Percentiles rank a stretch among this genome's conserved stretches.
phyloP scores from a whole-genome alignment of 2,797 vertebrate genomes.

The Hypotaenidia philippensis region DNA sequence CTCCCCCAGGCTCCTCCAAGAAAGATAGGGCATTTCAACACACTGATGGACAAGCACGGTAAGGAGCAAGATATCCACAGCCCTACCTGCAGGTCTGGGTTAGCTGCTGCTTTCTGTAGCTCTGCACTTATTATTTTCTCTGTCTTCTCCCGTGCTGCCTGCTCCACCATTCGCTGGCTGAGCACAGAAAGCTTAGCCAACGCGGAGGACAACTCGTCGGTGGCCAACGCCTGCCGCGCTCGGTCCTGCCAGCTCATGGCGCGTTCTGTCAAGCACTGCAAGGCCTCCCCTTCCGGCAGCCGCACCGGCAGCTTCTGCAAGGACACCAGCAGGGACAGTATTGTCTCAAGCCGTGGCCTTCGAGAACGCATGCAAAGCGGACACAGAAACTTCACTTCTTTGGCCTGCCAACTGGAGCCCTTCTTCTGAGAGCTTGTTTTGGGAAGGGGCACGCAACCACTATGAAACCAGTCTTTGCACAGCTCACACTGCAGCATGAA shows the following conservation, averaged over 20 bases:
- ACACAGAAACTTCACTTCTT: conserved; percentile 97
- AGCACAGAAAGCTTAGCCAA: conserved; percentile 96
- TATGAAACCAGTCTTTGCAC: conserved; percentile 99
- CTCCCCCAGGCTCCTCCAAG: not conserved
- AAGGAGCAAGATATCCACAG: fast-evolving
- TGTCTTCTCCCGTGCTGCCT: conserved; percentile 96
- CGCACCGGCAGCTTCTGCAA: conserved; percentile 96
- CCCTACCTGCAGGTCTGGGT: conserved; percentile 94
- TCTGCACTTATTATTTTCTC: conserved; percentile 99
- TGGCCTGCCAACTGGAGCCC: conserved; percentile 90
- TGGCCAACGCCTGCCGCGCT: conserved; percentile 94
- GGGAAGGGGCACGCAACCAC: conserved; percentile 94
- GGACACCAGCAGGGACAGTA: conserved; percentile 94
- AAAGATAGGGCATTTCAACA: not conserved
- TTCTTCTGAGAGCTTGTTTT: conserved; percentile 95
- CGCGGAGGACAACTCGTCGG: conserved; percentile 94
- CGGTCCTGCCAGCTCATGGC: conserved; percentile 99
- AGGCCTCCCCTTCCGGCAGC: conserved; percentile 94
- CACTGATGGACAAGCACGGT: not conserved
- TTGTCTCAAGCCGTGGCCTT: conserved; percentile 94
- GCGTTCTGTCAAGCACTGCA: conserved; percentile 96
- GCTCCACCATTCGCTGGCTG: conserved; percentile 98
- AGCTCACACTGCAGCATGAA: conserved; percentile 99
- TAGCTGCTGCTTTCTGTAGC: conserved; percentile 96
- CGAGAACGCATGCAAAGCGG: conserved; percentile 95